Conservation (phyloP, 2,113 vertebrate species). For the human region DNA sequence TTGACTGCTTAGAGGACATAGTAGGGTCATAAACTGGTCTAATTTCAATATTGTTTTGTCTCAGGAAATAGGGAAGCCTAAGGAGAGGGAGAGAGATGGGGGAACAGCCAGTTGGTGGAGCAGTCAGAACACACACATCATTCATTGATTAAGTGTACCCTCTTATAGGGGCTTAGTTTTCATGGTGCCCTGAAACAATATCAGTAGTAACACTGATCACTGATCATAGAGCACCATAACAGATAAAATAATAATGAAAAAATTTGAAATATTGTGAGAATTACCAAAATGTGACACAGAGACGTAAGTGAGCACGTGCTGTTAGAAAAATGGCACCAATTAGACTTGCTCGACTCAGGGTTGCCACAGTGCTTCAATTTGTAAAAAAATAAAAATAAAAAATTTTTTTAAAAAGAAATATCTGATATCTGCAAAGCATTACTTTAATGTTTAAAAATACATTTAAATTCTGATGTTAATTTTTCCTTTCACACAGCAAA, state of each 20-base stretch:
- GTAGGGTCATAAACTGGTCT: neutral
- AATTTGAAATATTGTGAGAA: neutral
- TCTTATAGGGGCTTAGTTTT: neutral
- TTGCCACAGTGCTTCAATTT: neutral
- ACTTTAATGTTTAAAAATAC: slow-evolving; percentile 5
- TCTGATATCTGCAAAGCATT: neutral
- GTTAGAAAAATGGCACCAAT: neutral
- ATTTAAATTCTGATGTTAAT: slow-evolving; percentile 27
- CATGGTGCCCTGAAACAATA: neutral
- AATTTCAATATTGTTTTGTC: neutral
- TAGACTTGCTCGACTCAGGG: neutral
- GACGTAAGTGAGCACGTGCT: neutral
- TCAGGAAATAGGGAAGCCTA: neutral
- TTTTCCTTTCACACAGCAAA: slow-evolving; percentile 73
- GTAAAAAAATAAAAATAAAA: neutral
- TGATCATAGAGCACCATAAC: neutral
- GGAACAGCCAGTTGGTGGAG: neutral
- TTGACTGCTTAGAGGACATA: neutral
- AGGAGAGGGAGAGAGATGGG: neutral
- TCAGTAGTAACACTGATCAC: neutral
- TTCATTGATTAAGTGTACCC: neutral
- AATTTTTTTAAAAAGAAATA: too few species aligned
- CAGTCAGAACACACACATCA: neutral
- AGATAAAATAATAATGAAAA: neutral
- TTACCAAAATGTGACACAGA: neutral